These are phyloP conservation scores for Myiozetetes cayanensis DNA, from an alignment of 2,113 vertebrate genomes.

Conservation along the genomic window DNA sequence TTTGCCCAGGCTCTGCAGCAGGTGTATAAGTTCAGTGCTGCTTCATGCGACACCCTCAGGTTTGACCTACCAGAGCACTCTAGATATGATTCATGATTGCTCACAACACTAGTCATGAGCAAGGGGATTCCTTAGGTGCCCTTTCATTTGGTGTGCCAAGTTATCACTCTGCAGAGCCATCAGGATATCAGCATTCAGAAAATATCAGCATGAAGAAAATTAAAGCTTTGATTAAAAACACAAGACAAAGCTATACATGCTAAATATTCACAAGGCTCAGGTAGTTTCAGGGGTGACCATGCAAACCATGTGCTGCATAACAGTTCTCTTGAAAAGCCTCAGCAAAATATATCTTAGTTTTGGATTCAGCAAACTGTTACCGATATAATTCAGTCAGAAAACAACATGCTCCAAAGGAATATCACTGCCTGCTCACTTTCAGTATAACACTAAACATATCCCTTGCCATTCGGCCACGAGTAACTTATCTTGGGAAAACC, in stretches of 20 bases:
- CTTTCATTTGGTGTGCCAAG: not conserved
- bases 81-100: not conserved
- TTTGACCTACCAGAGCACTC: not conserved
- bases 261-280: not conserved
- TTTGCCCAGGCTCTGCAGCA: not conserved
- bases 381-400: not conserved
- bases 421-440: not conserved
- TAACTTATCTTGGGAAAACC: not conserved
- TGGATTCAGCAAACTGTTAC: not conserved
- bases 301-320: not conserved
- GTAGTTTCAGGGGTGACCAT: not conserved
- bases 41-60: not conserved
- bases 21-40: not conserved
- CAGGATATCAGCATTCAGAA: not conserved
- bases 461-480: not conserved
- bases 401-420: not conserved
- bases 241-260: not conserved
- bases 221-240: not conserved
- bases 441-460: not conserved
- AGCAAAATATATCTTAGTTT: not conserved
- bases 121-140: not conserved
- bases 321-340: not conserved
- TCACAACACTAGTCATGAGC: not conserved
- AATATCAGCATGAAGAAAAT: not conserved
- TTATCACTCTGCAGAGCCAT: not conserved